Percentiles rank a stretch among this genome's conserved stretches.
Evolutionary conservation across 2,888 invertebrate species (phyloP).

Genomic region (Lagria hirta): DNA sequence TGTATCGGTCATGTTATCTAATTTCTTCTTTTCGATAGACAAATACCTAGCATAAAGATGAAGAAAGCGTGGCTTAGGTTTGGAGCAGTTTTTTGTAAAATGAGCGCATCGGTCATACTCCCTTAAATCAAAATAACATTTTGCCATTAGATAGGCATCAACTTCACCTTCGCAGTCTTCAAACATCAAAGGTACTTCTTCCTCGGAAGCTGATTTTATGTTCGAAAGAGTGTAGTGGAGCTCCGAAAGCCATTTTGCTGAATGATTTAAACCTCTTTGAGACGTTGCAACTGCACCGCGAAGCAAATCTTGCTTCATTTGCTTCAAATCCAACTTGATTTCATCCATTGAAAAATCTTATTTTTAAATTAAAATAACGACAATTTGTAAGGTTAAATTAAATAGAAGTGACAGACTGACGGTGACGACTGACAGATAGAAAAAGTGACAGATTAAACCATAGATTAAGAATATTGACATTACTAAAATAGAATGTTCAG

Average conservation of each 20-base stretch:
- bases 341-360: too few species aligned
- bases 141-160: slow-evolving; percentile 76
- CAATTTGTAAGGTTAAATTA: neutral
- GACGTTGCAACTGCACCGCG: slow-evolving; percentile 72
- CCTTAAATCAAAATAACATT: slow-evolving; percentile 85
- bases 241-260: slow-evolving; percentile 87
- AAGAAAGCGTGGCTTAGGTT: slow-evolving; percentile 76
- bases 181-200: slow-evolving; percentile 55
- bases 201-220: slow-evolving; percentile 60
- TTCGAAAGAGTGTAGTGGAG: slow-evolving; percentile 75
- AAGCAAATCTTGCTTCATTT: slow-evolving; percentile 67
- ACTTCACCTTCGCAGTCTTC: slow-evolving; percentile 63
- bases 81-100: slow-evolving; percentile 71
- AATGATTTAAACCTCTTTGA: slow-evolving; percentile 76
- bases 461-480: too few species aligned
- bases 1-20: slow-evolving; percentile 73
- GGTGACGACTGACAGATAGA: too few species aligned
- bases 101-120: slow-evolving; percentile 88
- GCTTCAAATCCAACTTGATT: slow-evolving; percentile 58
- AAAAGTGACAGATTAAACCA: too few species aligned
- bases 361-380: too few species aligned
- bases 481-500: too few species aligned
- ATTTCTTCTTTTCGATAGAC: slow-evolving; percentile 85
- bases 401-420: too few species aligned
- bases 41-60: slow-evolving; percentile 84